These are phyloP conservation scores for Phthorimaea operculella DNA, from an alignment of 1,140 invertebrate species.

Conservation along the genomic window DNA sequence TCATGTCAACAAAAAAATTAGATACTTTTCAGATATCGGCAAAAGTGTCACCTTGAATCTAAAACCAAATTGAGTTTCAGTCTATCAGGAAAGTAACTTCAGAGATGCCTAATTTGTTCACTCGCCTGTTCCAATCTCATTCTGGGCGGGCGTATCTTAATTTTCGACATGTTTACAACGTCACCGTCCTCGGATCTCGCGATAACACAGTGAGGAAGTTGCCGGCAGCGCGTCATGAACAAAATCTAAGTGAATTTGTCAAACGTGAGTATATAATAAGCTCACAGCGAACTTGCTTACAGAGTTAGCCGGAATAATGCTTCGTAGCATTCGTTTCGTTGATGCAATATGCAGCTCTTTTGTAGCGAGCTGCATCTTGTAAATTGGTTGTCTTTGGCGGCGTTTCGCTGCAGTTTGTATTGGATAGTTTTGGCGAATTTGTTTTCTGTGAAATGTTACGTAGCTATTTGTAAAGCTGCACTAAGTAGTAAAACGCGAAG, in stretches of 20 bases:
- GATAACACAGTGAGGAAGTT: constrained; percentile 37
- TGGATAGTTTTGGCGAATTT: too few relatives aligned
- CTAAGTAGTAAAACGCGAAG: too few relatives aligned
- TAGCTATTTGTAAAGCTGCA: too few relatives aligned
- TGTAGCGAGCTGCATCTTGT: background rate
- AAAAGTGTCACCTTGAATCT: too few relatives aligned
- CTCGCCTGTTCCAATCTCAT: background rate
- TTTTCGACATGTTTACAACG: constrained; percentile 24
- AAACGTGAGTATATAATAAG: constrained; percentile 46
- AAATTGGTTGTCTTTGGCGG: background rate
- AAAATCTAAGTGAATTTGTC: constrained; percentile 53
- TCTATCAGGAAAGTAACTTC: too few relatives aligned
- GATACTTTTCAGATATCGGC: too few relatives aligned
- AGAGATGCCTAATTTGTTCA: too few relatives aligned
- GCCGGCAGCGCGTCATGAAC: constrained; percentile 32
- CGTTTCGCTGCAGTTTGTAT: background rate
- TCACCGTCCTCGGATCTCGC: constrained; percentile 20
- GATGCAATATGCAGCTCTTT: constrained; percentile 4
- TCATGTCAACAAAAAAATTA: too few relatives aligned
- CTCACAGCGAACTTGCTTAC: constrained; percentile 37
- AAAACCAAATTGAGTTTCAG: too few relatives aligned
- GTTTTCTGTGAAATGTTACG: too few relatives aligned
- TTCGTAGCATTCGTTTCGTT: constrained; percentile 5
- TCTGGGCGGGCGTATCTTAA: background rate
- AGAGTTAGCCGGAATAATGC: constrained; percentile 10